Conservation (phyloP, 2,797 vertebrate genomes). For the Alosa sapidissima region DNA sequence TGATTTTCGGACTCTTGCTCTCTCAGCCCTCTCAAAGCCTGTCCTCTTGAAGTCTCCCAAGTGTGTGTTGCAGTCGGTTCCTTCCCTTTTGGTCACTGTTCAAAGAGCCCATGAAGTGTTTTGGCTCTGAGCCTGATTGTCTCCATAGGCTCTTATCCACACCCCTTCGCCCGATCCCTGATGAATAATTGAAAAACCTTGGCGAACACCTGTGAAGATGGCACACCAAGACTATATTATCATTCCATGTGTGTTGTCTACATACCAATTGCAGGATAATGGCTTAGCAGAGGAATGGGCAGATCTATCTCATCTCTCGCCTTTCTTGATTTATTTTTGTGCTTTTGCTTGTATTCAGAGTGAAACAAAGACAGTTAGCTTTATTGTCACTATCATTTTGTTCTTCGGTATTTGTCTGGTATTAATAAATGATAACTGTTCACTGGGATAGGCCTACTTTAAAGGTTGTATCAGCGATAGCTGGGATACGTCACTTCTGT, state of each 20-base stretch:
- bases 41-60: not conserved
- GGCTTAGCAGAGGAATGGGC: not conserved
- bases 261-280: slow-evolving; percentile 18
- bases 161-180: not conserved
- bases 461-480: not conserved
- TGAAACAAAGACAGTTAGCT: not conserved
- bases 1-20: not conserved
- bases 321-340: not conserved
- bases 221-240: not conserved
- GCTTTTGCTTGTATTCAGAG: not conserved
- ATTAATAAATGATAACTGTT: not conserved
- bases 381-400: not conserved
- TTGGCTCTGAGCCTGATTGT: not conserved
- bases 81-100: not conserved
- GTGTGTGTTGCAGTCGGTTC: not conserved
- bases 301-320: not conserved
- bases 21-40: not conserved
- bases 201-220: not conserved
- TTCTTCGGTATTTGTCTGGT: too few species aligned
- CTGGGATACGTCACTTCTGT: too few species aligned
- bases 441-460: too few species aligned
- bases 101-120: not conserved
- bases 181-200: slow-evolving; percentile 9
- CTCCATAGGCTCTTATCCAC: not conserved
- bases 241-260: not conserved